Base-by-base conservation (phyloP, 2,888 invertebrate species). In the Hetaerina titia region DNA sequence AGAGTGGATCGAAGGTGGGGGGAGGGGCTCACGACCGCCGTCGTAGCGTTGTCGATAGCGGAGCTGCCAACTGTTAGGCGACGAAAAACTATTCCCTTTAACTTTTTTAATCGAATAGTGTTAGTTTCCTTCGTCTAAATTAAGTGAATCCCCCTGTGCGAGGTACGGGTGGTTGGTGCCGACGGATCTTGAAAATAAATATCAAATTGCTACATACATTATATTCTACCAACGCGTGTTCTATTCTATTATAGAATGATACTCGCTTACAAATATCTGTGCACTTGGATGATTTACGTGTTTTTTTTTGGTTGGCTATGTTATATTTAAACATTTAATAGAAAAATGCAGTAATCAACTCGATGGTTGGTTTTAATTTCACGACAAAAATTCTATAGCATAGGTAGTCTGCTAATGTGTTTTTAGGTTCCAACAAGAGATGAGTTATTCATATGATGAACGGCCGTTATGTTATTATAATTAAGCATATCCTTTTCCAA, bases 31-130 rank as follows among this genome's bases (percentile, higher is more conserved):
- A 90, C 90, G 31, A 64, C 64, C 64, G 11, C 69, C 92, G 92
- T 69, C 92, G 90, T 90, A 63, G 64, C 90, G 57, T 25, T 92
- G 92, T 92, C 92, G 92, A 92, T 92, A 92, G 69, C 92, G 60
- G 92, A n/a, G 69, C 69, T 56, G 56, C 92, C 92, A 92, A 92
- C 92, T 56, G 15, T 13, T 56, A 13, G 45, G 64, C 31, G 90
- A 92, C 22, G 45, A 13, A 92, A 56, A 56, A 74, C 92, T 25
- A 63, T 90, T 90, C 92, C 92, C 92, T 92, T 92, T 92, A 92
- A 90, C 45, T n/a, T n/a, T 45, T n/a, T 45, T n/a, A 4, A 88
- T 56, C 15, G 4, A 15, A 88, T 88, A 13, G 11, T 31, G 17
- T 22, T 69, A 69, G 87, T n/a, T 69, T 22, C n/a, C 19, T 69